Percentiles rank a stretch among this genome's conserved stretches.
These are phyloP conservation scores for Heterochromis multidens DNA, from an alignment of 2,113 vertebrate genomes.

Conservation along the genomic window DNA sequence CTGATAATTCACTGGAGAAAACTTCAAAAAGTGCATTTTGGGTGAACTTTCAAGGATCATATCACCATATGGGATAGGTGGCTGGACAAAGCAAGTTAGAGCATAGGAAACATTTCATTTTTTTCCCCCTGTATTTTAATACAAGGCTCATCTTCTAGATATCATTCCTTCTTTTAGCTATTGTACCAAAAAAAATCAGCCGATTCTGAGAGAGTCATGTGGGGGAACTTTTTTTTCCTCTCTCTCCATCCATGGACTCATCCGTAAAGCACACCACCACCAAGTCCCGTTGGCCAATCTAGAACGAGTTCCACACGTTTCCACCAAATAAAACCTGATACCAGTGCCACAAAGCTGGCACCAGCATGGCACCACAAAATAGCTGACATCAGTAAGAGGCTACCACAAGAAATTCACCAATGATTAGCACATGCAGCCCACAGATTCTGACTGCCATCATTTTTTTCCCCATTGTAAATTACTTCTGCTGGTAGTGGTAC, in stretches of 20 bases:
- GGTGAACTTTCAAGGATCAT: neutral
- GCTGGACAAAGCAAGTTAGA: neutral
- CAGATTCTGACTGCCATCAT: neutral
- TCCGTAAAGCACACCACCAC: neutral
- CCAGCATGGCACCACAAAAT: neutral
- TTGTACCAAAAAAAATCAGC: neutral
- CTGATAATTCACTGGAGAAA: neutral
- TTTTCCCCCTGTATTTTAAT: neutral
- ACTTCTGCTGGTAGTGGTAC: neutral
- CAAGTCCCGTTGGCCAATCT: neutral
- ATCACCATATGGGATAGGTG: rapidly evolving
- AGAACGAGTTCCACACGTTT: neutral
- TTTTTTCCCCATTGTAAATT: neutral
- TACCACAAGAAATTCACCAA: neutral
- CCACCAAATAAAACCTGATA: neutral
- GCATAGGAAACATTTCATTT: neutral
- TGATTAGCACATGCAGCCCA: neutral
- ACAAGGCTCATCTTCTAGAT: neutral
- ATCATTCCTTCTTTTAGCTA: neutral
- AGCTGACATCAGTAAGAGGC: neutral
- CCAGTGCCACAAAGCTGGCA: neutral
- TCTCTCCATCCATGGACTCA: neutral
- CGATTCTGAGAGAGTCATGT: neutral
- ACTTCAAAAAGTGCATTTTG: neutral
- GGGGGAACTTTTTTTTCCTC: neutral